A percentile compares a stretch with the other conserved stretches of the same genome.
Conservation (phyloP, 1,140 invertebrate genomes). For the Oryzaephilus surinamensis region DNA sequence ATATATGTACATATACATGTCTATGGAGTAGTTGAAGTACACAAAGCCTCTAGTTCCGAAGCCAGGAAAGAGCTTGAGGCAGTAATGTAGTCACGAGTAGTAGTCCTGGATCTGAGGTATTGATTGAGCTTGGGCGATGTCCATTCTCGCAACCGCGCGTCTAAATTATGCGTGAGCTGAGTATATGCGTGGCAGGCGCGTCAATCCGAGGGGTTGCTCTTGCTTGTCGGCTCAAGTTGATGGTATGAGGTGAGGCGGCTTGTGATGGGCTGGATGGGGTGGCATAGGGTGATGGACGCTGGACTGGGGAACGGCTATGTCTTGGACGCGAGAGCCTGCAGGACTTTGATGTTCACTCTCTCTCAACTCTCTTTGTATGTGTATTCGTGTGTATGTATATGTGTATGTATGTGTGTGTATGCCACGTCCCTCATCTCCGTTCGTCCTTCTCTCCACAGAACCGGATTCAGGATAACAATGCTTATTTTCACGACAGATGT, state of each 20-base stretch:
- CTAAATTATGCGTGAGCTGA: conserved; percentile 37
- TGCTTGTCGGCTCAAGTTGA: no score
- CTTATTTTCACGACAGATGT: no score
- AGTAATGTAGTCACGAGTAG: no score
- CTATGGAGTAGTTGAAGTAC: conserved; percentile 11
- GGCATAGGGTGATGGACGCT: background rate
- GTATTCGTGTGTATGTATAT: background rate
- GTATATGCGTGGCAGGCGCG: conserved; percentile 35
- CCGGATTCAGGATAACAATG: no score
- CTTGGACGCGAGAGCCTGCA: conserved; percentile 24
- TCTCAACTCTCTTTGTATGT: conserved; percentile 7
- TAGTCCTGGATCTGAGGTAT: conserved; percentile 32
- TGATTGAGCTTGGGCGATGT: conserved; percentile 36
- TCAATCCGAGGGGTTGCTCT: no score
- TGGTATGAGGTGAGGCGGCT: conserved; percentile 18
- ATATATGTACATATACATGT: conserved; percentile 8
- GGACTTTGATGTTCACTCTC: conserved; percentile 30
- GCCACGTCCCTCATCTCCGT: conserved; percentile 5
- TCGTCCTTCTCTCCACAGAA: background rate
- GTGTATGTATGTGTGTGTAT: background rate
- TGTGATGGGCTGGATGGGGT: conserved; percentile 7
- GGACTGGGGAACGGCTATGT: no score
- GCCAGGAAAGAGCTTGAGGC: conserved; percentile 14
- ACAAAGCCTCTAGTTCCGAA: no score
- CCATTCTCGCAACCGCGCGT: conserved; percentile 33